phyloP scores from a whole-genome alignment of 30 jellyfish, hydroid and myxozoan species.

The Rhopilema esculentum region DNA sequence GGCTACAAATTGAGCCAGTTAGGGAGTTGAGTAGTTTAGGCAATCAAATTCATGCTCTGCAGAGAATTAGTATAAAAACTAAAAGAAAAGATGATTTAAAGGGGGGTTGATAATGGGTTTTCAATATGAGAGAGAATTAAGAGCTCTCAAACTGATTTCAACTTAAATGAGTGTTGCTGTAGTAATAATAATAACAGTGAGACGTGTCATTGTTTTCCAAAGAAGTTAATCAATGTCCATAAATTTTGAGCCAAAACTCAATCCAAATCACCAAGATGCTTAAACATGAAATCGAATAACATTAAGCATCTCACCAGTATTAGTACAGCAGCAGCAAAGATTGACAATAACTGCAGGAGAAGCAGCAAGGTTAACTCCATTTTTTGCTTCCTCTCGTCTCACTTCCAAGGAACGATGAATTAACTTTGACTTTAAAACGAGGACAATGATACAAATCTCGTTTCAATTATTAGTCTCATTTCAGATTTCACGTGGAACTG shows the following conservation, averaged over 20 bases:
- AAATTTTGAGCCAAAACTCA: background rate
- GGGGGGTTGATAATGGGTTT: no score
- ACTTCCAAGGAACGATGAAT: constrained; percentile 9
- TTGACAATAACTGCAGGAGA: background rate
- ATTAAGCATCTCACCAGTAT: constrained; percentile 16
- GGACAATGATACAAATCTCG: background rate
- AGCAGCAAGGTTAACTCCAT: constrained; percentile 23
- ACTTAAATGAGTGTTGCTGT: no score
- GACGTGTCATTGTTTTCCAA: background rate
- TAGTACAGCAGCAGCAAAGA: background rate
- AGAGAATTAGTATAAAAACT: no score
- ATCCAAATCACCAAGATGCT: background rate
- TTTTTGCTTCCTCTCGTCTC: constrained; percentile 21
- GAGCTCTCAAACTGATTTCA: no score
- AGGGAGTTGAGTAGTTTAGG: no score
- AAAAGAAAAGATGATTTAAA: no score
- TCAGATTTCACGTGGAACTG: background rate
- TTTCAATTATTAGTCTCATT: background rate
- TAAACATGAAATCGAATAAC: background rate
- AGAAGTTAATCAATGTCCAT: background rate
- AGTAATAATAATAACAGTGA: background rate
- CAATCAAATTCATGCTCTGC: no score
- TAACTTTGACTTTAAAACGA: background rate
- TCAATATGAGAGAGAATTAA: no score
- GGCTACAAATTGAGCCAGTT: no score